Conservation (phyloP, 2,113 vertebrate genomes). For the Misgurnus mizolepis region DNA sequence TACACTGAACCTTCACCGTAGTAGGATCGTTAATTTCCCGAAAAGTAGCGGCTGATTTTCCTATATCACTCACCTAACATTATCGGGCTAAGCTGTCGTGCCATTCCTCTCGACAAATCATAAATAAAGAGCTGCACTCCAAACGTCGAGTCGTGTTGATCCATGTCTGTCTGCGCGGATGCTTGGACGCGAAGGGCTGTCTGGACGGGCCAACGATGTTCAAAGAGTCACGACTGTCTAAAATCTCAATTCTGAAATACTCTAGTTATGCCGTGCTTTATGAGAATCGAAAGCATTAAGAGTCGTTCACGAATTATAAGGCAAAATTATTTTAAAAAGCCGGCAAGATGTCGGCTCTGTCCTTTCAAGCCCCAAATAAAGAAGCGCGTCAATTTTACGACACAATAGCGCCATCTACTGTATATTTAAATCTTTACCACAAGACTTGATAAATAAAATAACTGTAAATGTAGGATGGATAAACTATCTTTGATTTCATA, state of each 20-base stretch:
- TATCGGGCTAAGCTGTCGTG: conserved; percentile 91
- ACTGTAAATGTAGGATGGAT: background rate
- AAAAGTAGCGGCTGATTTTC: conserved; percentile 29
- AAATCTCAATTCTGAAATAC: background rate
- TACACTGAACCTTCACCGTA: background rate
- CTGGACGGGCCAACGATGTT: background rate
- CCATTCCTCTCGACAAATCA: conserved; percentile 93
- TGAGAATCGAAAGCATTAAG: background rate
- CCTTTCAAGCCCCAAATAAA: background rate
- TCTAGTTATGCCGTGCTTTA: background rate
- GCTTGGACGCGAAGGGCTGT: background rate
- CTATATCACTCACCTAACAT: conserved; percentile 87
- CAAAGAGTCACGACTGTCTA: background rate
- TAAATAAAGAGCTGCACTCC: conserved; percentile 93
- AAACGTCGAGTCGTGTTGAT: conserved; percentile 67
- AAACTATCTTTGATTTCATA: background rate
- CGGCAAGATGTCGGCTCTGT: background rate
- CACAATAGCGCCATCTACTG: conserved; percentile 7
- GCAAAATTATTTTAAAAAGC: background rate
- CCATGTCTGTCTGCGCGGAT: conserved; percentile 62
- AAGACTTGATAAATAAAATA: background rate
- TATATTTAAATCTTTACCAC: background rate
- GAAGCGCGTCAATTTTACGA: conserved; percentile 4
- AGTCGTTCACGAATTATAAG: background rate
- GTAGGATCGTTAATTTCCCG: background rate